Percentiles rank a stretch among this genome's conserved stretches.
These are phyloP conservation scores for Octopus sinensis DNA, from an alignment of 1,140 invertebrate genomes.

Conservation along the genomic window DNA sequence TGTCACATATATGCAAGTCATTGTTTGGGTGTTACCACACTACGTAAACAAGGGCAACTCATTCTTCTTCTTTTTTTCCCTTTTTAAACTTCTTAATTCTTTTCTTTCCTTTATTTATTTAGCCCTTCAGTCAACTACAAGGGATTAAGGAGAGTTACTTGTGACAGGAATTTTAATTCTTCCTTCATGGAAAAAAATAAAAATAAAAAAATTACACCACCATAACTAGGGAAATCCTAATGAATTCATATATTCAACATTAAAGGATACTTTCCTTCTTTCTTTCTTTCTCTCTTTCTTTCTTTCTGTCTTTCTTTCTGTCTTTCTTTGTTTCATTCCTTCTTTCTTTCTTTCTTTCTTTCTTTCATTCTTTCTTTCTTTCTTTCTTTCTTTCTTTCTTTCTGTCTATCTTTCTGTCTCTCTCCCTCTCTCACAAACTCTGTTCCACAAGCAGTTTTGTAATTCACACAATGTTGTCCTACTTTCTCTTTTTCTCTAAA, in stretches of 20 bases:
- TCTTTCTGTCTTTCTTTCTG: not conserved
- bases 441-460: not conserved
- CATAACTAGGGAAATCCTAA: no score
- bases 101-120: not conserved
- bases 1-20: no score
- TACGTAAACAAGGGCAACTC: not conserved
- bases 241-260: no score
- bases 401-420: not conserved
- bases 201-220: no score
- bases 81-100: not conserved
- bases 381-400: conserved; percentile 3
- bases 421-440: not conserved
- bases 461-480: no score
- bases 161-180: no score
- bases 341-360: not conserved
- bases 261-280: not conserved
- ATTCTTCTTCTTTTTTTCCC: not conserved
- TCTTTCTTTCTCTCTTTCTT: not conserved
- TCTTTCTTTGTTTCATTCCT: not conserved
- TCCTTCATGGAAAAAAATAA: no score
- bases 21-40: no score
- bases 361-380: not conserved
- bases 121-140: no score
- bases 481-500: not conserved
- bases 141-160: no score